A percentile compares a stretch with the other conserved stretches of the same genome.
Conservation (phyloP, 2,797 vertebrate species). For the Neosilurus mollespiculum region DNA sequence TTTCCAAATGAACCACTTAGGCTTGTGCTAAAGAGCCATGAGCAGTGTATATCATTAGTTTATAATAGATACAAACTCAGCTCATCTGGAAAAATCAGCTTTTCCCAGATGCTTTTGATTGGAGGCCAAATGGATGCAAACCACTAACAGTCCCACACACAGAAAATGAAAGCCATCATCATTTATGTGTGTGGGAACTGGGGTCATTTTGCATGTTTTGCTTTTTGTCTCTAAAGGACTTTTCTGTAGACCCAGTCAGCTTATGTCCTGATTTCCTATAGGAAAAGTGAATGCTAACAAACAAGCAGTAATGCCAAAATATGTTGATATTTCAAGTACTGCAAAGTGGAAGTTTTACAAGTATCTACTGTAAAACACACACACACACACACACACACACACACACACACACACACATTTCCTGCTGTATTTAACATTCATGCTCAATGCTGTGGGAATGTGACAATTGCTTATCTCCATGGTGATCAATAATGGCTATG, state of each 20-base stretch:
- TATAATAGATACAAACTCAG: constrained; percentile 70
- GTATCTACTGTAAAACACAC: constrained; percentile 38
- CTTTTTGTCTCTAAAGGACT: constrained; percentile 39
- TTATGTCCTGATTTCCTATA: constrained; percentile 44
- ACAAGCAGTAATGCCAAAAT: constrained; percentile 68
- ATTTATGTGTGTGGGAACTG: constrained; percentile 10
- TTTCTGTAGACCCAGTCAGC: constrained; percentile 38
- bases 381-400: constrained; percentile 31
- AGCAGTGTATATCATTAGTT: constrained; percentile 68
- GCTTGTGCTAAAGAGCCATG: constrained; percentile 24
- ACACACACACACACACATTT: constrained; percentile 81
- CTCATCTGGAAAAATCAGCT: constrained; percentile 67
- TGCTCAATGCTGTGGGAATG: constrained; percentile 88
- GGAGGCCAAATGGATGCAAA: constrained; percentile 43
- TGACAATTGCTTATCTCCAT: constrained; percentile 99
- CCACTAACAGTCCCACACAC: constrained; percentile 17
- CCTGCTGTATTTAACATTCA: constrained; percentile 95
- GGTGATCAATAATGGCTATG: constrained; percentile 99
- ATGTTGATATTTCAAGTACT: constrained; percentile 82
- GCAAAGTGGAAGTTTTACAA: constrained; percentile 36
- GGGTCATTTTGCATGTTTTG: constrained; percentile 30
- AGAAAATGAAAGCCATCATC: constrained; percentile 24
- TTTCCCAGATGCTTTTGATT: constrained; percentile 40
- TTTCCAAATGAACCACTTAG: constrained; percentile 34
- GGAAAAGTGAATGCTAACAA: constrained; percentile 1